These are phyloP conservation scores for Drosophila bunnanda DNA, from an alignment of 2,888 invertebrate species.

Conservation along the genomic window DNA sequence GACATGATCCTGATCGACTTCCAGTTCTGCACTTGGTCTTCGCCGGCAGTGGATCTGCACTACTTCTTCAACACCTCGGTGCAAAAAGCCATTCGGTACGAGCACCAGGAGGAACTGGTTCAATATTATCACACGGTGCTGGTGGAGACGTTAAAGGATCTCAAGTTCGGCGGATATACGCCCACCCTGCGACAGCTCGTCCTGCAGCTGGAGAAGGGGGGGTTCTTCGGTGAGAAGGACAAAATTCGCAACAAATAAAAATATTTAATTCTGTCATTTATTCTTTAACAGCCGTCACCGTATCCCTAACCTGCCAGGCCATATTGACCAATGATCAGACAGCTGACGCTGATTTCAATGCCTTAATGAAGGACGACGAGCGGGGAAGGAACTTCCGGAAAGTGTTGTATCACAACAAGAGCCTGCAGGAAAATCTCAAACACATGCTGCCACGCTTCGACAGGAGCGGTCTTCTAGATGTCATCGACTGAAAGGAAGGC, in stretches of 20 bases:
- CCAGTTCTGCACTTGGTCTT: slow-evolving; percentile 81
- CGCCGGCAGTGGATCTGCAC: slow-evolving; percentile 82
- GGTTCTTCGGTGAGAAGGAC: slow-evolving; percentile 73
- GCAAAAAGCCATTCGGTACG: slow-evolving; percentile 65
- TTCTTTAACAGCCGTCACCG: slow-evolving; percentile 64
- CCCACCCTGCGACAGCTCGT: slow-evolving; percentile 80
- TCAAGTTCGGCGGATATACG: slow-evolving; percentile 72
- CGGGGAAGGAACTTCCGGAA: slow-evolving; percentile 61
- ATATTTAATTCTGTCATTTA: not conserved
- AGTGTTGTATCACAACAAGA: slow-evolving; percentile 71
- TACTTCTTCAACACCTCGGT: slow-evolving; percentile 82
- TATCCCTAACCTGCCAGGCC: slow-evolving; percentile 60
- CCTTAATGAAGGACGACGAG: slow-evolving; percentile 69
- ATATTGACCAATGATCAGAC: slow-evolving; percentile 75
- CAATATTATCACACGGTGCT: slow-evolving; percentile 80
- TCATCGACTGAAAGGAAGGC: slow-evolving; percentile 30
- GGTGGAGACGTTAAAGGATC: slow-evolving; percentile 62
- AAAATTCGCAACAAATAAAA: not conserved
- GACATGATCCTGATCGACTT: slow-evolving; percentile 82
- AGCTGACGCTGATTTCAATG: slow-evolving; percentile 76
- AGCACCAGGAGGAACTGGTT: slow-evolving; percentile 75
- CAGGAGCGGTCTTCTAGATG: slow-evolving; percentile 78
- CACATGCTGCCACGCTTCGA: slow-evolving; percentile 78
- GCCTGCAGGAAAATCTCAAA: slow-evolving; percentile 71
- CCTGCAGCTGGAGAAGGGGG: slow-evolving; percentile 74